phyloP scores from a whole-genome alignment of 2,797 vertebrate genomes.

The Intellagama lesueurii region DNA sequence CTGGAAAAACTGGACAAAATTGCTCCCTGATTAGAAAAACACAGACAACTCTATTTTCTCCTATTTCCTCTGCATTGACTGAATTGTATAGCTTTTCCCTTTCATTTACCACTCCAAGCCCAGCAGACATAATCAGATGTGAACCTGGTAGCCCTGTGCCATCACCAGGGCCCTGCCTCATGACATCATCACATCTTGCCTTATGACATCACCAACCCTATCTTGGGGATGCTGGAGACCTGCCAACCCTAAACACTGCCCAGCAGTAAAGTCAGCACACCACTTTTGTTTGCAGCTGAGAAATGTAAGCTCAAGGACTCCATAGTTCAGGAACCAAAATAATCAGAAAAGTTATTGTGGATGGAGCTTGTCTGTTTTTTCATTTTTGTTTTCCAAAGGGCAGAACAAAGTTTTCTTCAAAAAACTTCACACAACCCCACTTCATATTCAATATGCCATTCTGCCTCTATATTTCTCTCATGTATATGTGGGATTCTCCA shows the following conservation, averaged over 20 bases:
- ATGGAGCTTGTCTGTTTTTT: not conserved
- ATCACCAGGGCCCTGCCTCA: not conserved
- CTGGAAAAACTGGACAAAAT: no score
- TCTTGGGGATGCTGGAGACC: no score
- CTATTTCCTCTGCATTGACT: no score
- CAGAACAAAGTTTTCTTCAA: not conserved
- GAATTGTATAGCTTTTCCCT: no score
- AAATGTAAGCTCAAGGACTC: not conserved
- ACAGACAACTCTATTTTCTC: no score
- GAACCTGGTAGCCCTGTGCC: not conserved
- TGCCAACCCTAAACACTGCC: not conserved
- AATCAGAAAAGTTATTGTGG: not conserved
- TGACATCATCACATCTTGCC: not conserved
- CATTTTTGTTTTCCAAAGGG: not conserved
- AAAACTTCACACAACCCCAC: not conserved
- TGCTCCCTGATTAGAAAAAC: not conserved
- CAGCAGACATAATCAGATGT: no score
- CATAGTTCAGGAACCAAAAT: not conserved
- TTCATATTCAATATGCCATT: not conserved
- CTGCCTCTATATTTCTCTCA: no score
- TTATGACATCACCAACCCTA: not conserved
- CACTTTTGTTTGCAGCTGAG: not conserved
- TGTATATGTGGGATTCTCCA: no score
- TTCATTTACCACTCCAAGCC: not conserved
- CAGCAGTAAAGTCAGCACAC: not conserved